Evolutionary conservation across 2,888 invertebrate species (phyloP).

Genomic region (Candidula unifasciata): DNA sequence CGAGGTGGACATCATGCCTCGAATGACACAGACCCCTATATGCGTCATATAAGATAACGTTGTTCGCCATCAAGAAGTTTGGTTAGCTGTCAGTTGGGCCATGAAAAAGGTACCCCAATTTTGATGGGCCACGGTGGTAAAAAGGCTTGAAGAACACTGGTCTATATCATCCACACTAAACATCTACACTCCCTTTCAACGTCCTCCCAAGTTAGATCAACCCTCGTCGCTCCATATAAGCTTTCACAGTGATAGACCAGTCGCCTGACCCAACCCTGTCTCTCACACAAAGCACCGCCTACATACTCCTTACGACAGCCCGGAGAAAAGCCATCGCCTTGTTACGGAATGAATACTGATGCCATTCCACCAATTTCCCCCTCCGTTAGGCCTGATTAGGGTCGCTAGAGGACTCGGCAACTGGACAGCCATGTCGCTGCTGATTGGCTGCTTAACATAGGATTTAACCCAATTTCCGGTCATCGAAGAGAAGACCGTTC

Average conservation of each 20-base stretch:
- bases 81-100: too few species aligned
- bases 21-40: too few species aligned
- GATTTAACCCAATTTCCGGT: conserved; percentile 51
- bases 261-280: background rate
- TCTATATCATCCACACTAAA: too few species aligned
- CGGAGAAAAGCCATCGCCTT: background rate
- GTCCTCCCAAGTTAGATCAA: too few species aligned
- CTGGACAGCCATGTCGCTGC: conserved; percentile 16
- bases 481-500: conserved; percentile 42
- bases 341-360: conserved; percentile 48
- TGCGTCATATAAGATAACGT: too few species aligned
- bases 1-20: too few species aligned
- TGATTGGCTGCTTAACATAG: conserved; percentile 49
- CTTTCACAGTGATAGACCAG: background rate
- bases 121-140: too few species aligned
- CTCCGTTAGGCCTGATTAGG: conserved; percentile 49
- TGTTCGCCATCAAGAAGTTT: too few species aligned
- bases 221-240: background rate
- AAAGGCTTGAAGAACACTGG: too few species aligned
- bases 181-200: too few species aligned
- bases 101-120: too few species aligned
- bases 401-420: conserved; percentile 35
- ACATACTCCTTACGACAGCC: background rate
- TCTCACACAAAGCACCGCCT: background rate
- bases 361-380: conserved; percentile 48